phyloP scores from a whole-genome alignment of 1,140 invertebrate genomes.

The Drosophila funebris region DNA sequence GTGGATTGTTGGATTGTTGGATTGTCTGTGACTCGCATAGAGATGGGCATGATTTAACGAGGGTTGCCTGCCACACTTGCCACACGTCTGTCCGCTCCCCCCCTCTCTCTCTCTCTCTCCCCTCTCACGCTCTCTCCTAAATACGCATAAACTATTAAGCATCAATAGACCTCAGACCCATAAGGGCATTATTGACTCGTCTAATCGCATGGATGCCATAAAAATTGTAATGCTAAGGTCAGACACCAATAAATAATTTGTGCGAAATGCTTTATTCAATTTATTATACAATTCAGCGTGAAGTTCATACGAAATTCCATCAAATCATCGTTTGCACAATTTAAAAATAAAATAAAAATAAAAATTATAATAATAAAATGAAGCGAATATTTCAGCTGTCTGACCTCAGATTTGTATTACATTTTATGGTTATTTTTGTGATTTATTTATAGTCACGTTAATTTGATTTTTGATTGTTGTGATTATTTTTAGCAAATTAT shows the following conservation, averaged over 20 bases:
- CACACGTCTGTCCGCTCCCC: slow-evolving; percentile 15
- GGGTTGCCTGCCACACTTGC: slow-evolving; percentile 15
- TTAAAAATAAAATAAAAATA: slow-evolving; percentile 11
- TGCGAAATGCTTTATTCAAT: slow-evolving; percentile 8
- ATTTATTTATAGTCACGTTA: neutral
- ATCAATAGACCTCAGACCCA: slow-evolving; percentile 17
- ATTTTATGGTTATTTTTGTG: slow-evolving; percentile 3
- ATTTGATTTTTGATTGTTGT: slow-evolving; percentile 1
- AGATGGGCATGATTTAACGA: neutral
- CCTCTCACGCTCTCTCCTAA: neutral
- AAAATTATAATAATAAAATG: neutral
- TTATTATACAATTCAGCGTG: slow-evolving; percentile 21
- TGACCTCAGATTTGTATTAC: slow-evolving; percentile 43
- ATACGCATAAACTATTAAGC: slow-evolving; percentile 13
- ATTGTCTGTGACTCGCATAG: neutral
- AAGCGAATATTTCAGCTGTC: slow-evolving; percentile 16
- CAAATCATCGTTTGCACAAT: slow-evolving; percentile 40
- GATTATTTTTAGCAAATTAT: neutral
- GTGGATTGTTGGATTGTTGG: slow-evolving; percentile 18
- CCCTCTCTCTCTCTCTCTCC: slow-evolving; percentile 15
- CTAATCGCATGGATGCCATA: slow-evolving; percentile 18
- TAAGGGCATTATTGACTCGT: slow-evolving; percentile 1
- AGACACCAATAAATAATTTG: slow-evolving; percentile 14
- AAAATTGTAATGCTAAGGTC: slow-evolving; percentile 22
- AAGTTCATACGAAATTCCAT: slow-evolving; percentile 32